Percentiles rank a stretch among this genome's conserved stretches.
Evolutionary conservation across 2,113 vertebrate species (phyloP).

Genomic region (Gallinago undulata): DNA sequence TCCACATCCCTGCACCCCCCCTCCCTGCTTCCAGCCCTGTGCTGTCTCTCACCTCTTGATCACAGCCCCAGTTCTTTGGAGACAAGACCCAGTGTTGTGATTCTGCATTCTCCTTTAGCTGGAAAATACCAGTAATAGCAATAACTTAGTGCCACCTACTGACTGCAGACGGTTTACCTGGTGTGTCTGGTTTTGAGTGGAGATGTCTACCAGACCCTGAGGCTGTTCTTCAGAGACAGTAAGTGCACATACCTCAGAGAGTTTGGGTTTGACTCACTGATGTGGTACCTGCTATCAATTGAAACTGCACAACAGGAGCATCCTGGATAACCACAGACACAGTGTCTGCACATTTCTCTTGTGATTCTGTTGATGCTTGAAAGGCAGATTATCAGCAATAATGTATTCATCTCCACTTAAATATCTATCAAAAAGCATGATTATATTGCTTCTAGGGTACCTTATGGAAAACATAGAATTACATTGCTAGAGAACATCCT

Average conservation of each 20-base stretch:
- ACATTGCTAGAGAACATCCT: neutral
- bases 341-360: neutral
- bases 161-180: neutral
- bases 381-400: neutral
- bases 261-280: neutral
- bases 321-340: neutral
- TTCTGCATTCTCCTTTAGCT: neutral
- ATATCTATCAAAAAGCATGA: neutral
- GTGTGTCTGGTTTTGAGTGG: neutral
- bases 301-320: neutral
- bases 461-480: neutral
- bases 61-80: fast-evolving
- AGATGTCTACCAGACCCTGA: fast-evolving
- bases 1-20: neutral
- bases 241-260: neutral
- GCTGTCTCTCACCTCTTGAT: fast-evolving
- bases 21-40: neutral
- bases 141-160: constrained; percentile 2
- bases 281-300: neutral
- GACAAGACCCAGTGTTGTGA: fast-evolving
- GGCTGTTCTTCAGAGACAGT: neutral
- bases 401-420: neutral
- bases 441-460: neutral
- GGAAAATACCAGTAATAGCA: neutral
- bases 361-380: neutral